These are phyloP conservation scores for Noctua comes DNA, from an alignment of 2,888 invertebrate species.

Conservation along the genomic window DNA sequence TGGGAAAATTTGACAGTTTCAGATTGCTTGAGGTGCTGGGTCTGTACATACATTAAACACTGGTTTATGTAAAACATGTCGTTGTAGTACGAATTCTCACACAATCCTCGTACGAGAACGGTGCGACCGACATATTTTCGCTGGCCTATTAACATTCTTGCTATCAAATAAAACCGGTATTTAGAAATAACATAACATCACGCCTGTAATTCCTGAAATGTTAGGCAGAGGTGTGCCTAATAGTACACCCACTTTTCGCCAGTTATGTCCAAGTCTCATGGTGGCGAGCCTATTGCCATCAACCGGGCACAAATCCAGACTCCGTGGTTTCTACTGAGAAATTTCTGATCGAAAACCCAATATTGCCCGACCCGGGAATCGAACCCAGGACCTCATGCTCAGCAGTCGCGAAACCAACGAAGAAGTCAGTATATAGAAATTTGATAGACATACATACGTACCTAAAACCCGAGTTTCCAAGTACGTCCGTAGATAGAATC, in stretches of 20 bases:
- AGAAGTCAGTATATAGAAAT: constrained; percentile 61
- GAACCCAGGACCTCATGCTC: background rate
- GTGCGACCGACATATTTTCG: constrained; percentile 75
- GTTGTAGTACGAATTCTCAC: constrained; percentile 68
- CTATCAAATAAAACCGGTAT: constrained; percentile 73
- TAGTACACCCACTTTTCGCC: background rate
- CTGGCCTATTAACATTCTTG: constrained; percentile 77
- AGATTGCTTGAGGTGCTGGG: too few species aligned
- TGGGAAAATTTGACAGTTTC: too few species aligned
- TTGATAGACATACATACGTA: constrained; percentile 42
- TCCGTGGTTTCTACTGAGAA: background rate
- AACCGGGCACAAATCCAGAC: background rate
- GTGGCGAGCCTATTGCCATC: background rate
- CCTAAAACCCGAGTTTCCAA: constrained; percentile 45
- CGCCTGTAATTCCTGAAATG: background rate
- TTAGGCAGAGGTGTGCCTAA: background rate
- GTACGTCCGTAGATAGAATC: constrained; percentile 42
- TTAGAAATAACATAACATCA: constrained; percentile 47
- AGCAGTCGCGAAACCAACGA: background rate
- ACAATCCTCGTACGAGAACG: constrained; percentile 73
- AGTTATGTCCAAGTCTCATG: background rate
- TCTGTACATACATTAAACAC: constrained; percentile 47
- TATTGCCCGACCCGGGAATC: background rate
- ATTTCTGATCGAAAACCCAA: background rate
- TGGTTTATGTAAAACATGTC: constrained; percentile 68